phyloP scores from a whole-genome alignment of 2,888 invertebrate species.

The Lasioglossum marginatum region DNA sequence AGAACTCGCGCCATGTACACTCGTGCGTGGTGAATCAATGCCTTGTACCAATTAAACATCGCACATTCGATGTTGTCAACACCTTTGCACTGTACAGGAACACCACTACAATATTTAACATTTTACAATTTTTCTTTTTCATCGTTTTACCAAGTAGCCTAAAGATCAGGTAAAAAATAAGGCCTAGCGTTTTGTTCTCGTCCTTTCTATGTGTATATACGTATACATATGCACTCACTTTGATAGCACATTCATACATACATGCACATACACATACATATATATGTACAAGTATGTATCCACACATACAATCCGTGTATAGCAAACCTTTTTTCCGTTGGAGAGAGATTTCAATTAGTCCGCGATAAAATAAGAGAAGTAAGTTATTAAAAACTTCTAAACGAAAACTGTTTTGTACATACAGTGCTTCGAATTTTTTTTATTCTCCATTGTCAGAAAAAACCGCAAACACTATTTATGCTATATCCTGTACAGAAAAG shows the following conservation, averaged over 20 bases:
- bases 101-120: conserved; percentile 53
- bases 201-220: conserved; percentile 63
- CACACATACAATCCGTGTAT: conserved; percentile 53
- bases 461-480: neutral
- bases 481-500: neutral
- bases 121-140: conserved; percentile 44
- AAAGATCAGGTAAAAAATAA: conserved; percentile 75
- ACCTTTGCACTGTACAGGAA: conserved; percentile 67
- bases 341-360: conserved; percentile 14
- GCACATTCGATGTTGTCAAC: conserved; percentile 38
- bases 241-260: conserved; percentile 31
- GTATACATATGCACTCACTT: conserved; percentile 51
- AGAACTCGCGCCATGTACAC: conserved; percentile 44
- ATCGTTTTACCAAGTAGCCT: conserved; percentile 57
- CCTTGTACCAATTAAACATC: conserved; percentile 37
- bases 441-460: conserved; percentile 12
- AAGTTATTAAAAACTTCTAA: conserved; percentile 53
- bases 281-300: conserved; percentile 41
- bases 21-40: conserved; percentile 56
- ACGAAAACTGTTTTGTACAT: conserved; percentile 36
- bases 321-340: conserved; percentile 9
- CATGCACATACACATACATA: conserved; percentile 37
- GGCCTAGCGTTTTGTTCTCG: conserved; percentile 65
- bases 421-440: conserved; percentile 19
- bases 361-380: conserved; percentile 50